A percentile compares a stretch with the other conserved stretches of the same genome.
Conservation (phyloP, 2,113 vertebrate species). For the Saccopteryx bilineata region DNA sequence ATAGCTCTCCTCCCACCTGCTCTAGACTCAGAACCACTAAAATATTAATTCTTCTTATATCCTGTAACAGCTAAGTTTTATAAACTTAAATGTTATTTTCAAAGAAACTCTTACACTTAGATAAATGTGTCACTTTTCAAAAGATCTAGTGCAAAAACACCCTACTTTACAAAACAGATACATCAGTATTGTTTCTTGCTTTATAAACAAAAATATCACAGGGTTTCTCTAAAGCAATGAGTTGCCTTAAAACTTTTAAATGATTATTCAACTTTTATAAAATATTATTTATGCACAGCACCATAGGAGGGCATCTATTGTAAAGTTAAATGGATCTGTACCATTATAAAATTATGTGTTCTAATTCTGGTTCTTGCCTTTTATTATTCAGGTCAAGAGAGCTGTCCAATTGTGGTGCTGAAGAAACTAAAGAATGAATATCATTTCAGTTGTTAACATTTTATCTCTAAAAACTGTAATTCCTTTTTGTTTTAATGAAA, state of each 20-base stretch:
- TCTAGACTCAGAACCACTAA: background rate
- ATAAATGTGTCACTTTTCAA: conserved; percentile 52
- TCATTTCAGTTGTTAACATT: conserved; percentile 76
- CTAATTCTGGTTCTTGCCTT: conserved; percentile 53
- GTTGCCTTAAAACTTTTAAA: conserved; percentile 64
- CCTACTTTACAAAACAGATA: conserved; percentile 62
- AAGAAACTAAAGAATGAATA: conserved; percentile 70
- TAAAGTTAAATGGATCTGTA: conserved; percentile 59
- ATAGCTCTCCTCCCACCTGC: background rate
- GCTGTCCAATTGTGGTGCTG: conserved; percentile 37
- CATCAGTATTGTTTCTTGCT: conserved; percentile 41
- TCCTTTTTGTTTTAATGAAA: conserved; percentile 83
- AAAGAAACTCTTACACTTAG: conserved; percentile 56
- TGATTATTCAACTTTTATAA: conserved; percentile 29
- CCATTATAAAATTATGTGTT: conserved; percentile 61
- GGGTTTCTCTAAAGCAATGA: conserved; percentile 42
- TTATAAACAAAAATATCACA: conserved; percentile 75
- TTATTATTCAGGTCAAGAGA: conserved; percentile 54
- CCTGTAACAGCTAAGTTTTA: background rate
- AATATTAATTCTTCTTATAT: background rate
- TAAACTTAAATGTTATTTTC: conserved; percentile 34
- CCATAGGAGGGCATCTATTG: conserved; percentile 57
- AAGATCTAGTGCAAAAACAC: conserved; percentile 54
- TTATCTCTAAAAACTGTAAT: conserved; percentile 80
- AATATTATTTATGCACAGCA: conserved; percentile 2